phyloP scores from a whole-genome alignment of 2,888 invertebrate genomes.

The Platycheirus albimanus region DNA sequence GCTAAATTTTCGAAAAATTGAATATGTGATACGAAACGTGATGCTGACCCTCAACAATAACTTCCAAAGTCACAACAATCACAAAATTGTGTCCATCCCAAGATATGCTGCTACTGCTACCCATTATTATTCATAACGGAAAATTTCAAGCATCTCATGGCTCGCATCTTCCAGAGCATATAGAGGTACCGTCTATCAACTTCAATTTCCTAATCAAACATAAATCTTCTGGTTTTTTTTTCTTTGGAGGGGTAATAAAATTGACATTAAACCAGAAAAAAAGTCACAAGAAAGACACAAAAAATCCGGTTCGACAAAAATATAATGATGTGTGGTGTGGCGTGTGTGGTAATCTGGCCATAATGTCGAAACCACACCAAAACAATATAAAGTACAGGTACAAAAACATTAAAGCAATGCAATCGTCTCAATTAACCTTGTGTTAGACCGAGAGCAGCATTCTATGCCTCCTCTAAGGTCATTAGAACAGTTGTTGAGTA shows the following conservation, averaged over 20 bases:
- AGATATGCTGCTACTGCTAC: slow-evolving; percentile 44
- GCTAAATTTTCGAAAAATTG: slow-evolving; percentile 9
- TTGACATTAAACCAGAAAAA: slow-evolving; percentile 50
- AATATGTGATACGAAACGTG: slow-evolving; percentile 24
- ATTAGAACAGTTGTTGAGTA: slow-evolving; percentile 71
- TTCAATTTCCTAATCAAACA: slow-evolving; percentile 58
- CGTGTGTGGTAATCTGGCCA: slow-evolving; percentile 45
- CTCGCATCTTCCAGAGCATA: slow-evolving; percentile 28
- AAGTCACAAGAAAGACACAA: slow-evolving; percentile 30
- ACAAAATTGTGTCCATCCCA: slow-evolving; percentile 46
- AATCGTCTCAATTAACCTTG: slow-evolving; percentile 70
- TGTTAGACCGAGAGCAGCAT: slow-evolving; percentile 43
- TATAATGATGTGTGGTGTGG: slow-evolving; percentile 36
- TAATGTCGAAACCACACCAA: slow-evolving; percentile 48
- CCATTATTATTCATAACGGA: slow-evolving; percentile 58
- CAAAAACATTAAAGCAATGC: slow-evolving; percentile 54
- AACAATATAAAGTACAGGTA: slow-evolving; percentile 30
- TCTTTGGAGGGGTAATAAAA: slow-evolving; percentile 60
- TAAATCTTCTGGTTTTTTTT: slow-evolving; percentile 40
- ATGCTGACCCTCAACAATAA: slow-evolving; percentile 24
- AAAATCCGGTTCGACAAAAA: slow-evolving; percentile 53
- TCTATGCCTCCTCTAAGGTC: slow-evolving; percentile 66
- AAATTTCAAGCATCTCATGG: slow-evolving; percentile 46
- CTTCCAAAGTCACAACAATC: slow-evolving; percentile 8
- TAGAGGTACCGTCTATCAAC: slow-evolving; percentile 19